Conservation (phyloP, 2,113 vertebrate species). For the Capreolus pygargus region DNA sequence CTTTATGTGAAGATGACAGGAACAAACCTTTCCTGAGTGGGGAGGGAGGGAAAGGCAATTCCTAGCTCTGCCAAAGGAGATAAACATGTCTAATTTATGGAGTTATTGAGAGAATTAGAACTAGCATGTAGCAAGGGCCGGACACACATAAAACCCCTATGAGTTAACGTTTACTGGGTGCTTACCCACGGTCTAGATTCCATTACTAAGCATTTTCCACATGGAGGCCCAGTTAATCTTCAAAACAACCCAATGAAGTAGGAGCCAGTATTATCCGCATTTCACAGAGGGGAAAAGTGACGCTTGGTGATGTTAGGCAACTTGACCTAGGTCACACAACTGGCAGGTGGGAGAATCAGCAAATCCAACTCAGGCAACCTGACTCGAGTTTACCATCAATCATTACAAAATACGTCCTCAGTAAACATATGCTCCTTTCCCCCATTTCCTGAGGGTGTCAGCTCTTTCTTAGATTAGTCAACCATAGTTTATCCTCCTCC, state of each 20-base stretch:
- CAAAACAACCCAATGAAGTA: conserved; percentile 5
- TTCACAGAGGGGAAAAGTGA: neutral
- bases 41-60: neutral
- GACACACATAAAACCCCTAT: neutral
- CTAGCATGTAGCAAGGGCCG: neutral
- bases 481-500: neutral
- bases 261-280: neutral
- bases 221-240: conserved; percentile 38
- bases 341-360: neutral
- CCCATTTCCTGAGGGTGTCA: neutral
- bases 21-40: neutral
- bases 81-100: neutral
- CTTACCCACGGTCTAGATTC: conserved; percentile 21
- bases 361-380: neutral
- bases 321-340: neutral
- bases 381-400: neutral
- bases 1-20: neutral
- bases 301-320: neutral
- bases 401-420: neutral
- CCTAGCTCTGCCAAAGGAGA: neutral
- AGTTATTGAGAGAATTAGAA: neutral
- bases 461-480: neutral
- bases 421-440: neutral
- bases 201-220: conserved; percentile 58
- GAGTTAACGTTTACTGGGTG: conserved; percentile 24